Conservation (phyloP, 92 coral and sea anemone species). For the Heteractis magnifica region DNA sequence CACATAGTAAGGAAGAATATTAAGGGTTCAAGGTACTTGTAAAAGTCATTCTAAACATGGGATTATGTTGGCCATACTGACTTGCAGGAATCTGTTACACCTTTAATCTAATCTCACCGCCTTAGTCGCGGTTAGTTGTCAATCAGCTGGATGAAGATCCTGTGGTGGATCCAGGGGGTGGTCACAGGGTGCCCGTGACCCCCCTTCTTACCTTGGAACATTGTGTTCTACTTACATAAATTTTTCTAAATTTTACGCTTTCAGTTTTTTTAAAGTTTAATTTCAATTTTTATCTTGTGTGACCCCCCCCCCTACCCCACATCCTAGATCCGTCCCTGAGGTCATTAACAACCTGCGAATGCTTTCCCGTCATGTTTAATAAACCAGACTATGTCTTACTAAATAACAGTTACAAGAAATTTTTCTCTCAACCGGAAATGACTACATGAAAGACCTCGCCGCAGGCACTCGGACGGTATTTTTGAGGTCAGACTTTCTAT, state of each 20-base stretch:
- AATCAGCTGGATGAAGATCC: background rate
- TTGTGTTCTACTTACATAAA: too few species aligned
- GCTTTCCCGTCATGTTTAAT: too few species aligned
- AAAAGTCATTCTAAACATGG: background rate
- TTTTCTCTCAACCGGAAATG: background rate
- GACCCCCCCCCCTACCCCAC: too few species aligned
- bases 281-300: too few species aligned
- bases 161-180: too few species aligned
- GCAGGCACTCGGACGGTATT: background rate
- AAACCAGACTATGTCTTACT: too few species aligned
- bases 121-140: background rate
- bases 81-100: background rate
- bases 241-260: too few species aligned
- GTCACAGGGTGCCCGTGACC: too few species aligned
- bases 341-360: background rate
- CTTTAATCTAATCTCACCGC: background rate
- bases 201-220: too few species aligned
- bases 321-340: too few species aligned
- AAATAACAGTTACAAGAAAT: background rate
- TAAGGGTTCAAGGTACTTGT: background rate
- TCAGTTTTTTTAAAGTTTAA: too few species aligned
- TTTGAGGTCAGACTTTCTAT: background rate
- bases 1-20: background rate
- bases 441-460: background rate
- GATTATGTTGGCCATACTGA: background rate